Base-by-base conservation (phyloP, 2,113 vertebrate species). In the Cariama cristata region DNA sequence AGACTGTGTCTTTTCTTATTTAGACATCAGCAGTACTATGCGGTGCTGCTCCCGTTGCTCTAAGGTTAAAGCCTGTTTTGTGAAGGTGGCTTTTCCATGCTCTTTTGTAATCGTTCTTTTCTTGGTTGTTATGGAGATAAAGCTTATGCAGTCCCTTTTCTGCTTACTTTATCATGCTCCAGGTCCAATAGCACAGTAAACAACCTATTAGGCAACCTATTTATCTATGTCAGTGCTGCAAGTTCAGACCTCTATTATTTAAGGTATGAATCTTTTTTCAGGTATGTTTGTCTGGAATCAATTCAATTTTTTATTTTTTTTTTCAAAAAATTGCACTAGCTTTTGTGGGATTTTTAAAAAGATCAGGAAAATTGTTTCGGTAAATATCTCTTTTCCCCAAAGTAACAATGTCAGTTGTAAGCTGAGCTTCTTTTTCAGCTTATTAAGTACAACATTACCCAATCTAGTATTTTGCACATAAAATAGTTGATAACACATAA, bases 151-250 rank as follows among this genome's bases (percentile, higher is more conserved):
- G 79, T 79, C 80, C 83, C 74, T 93, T 93, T 77, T 67, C 79
- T 44, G 77, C 86, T 97, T 96, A 93, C 88, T 97, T 97, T 97
- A 94, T 98, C 96, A 94, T 97, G 97, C 94, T 97, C 98, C 97
- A 97, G 96, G 97, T 98, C 96, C 95, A 98, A 93, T 71, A 95
- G 90, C 95, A 89, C 96, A 97, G 95, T 98, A 98, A 98, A 98
- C 98, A 99, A 98, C 96, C 80, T 77, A 97, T 98, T 98, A 98
- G 97, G 97, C 98, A 98, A 98, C 97, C 97, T 98, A 98, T 98
- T 99, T 99, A 98, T 98, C 98, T 97, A 76, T 97, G 97, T 98
- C 98, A 98, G 88, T 96, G 96, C 94, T 97, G 97, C 97, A 97
- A 98, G 96, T 98, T 98, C 97, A 98, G 97, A 84, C 72, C 91